Base-by-base conservation (phyloP, 2,888 invertebrate genomes). In the Branchellion lobata region DNA sequence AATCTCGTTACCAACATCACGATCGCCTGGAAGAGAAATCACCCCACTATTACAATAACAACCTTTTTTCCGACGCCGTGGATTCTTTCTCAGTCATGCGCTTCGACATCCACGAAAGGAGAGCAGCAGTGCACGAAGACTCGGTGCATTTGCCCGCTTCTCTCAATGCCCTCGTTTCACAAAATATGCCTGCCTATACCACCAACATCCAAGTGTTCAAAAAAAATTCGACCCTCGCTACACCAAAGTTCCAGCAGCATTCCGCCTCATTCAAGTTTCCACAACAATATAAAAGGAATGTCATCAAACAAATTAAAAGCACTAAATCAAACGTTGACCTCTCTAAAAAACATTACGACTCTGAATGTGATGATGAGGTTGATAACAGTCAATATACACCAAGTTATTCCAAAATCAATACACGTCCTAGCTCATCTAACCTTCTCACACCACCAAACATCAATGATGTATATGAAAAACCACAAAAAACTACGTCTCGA, bases 181-280 rank as follows among this genome's bases (percentile, higher is more conserved):
- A 53, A n/a, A 77, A 53, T 36, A 77, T 77, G 77, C 65, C 77
- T n/a, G 77, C 77, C 34, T 77, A 77, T 24, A 77, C 77, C 24
- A 77, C 77, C 33, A 77, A 77, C 36, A 24, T 33, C 33, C 61
- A 77, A 36, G 65, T 65, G 11, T 2, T 73, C 14, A 29, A 34
- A 73, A 34, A 73, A 36, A 29, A 21, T 21, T 33, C 27, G 14
- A 77, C 18, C n/a, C 34, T 24, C 5, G 11, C 5, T 8, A 57
- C 21, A 27, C 31, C 31, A 3, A 34, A 69, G 27, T 21, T 69
- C 71, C 71, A 69, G 53, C 40, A 47, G 33, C 47, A 1, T 33
- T 53, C 53, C 14, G 51, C 75, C 24, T 53, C 1, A 36, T 18
- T 27, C 31, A 36, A 31, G 75, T 53, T 31, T 75, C 75, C 29